These are phyloP conservation scores for Pyrocoelia pectoralis DNA, from an alignment of 2,888 invertebrate genomes.

Conservation along the genomic window DNA sequence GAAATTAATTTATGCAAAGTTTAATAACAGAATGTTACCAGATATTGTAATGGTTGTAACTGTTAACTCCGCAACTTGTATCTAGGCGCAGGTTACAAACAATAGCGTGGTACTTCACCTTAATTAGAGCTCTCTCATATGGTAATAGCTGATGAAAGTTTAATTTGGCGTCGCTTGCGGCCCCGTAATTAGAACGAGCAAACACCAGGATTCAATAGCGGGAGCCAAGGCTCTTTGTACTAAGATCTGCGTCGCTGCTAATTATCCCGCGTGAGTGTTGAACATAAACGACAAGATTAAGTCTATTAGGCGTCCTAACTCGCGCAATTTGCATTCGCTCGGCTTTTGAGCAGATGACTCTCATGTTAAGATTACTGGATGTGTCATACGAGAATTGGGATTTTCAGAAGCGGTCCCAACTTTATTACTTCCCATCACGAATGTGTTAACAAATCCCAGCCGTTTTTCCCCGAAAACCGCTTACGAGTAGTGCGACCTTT, in stretches of 20 bases:
- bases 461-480: too few species aligned
- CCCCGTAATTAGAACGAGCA: conserved; percentile 60
- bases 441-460: conserved; percentile 12
- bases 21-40: conserved; percentile 16
- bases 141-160: conserved; percentile 62
- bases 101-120: conserved; percentile 56
- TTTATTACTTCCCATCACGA: conserved; percentile 45
- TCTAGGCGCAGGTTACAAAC: conserved; percentile 46
- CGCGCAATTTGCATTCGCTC: conserved; percentile 59
- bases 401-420: conserved; percentile 43
- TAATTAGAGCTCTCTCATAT: conserved; percentile 62
- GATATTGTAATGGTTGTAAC: conserved; percentile 17
- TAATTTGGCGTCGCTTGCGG: conserved; percentile 61
- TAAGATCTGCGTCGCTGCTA: conserved; percentile 57
- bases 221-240: conserved; percentile 52
- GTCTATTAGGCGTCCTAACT: conserved; percentile 61
- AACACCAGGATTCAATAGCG: conserved; percentile 58
- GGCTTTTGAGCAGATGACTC: conserved; percentile 47
- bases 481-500: too few species aligned
- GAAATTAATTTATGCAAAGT: conserved; percentile 17
- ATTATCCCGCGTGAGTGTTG: conserved; percentile 61
- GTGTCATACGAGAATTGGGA: conserved; percentile 45
- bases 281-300: conserved; percentile 62
- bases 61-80: conserved; percentile 29
- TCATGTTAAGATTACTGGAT: conserved; percentile 45